Evolutionary conservation across 2,797 vertebrate species (phyloP).

Genomic region (Scleropages formosus): DNA sequence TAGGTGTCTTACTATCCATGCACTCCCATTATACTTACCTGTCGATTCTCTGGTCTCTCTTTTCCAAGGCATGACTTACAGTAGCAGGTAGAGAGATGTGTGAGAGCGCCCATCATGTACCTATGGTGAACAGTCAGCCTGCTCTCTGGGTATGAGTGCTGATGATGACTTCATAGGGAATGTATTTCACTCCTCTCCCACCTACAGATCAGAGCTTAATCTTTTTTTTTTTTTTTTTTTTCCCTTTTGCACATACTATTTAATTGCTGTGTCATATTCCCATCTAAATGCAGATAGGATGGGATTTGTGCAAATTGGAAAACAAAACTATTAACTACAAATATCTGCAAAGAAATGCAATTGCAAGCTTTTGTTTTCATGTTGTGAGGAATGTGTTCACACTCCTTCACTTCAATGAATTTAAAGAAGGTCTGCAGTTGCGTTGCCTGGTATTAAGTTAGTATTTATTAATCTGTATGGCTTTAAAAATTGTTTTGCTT

Average conservation of each 20-base stretch:
- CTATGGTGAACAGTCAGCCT: too few relatives aligned
- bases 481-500: slow-evolving; percentile 35
- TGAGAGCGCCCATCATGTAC: slow-evolving; percentile 33
- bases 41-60: slow-evolving; percentile 10
- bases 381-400: slow-evolving; percentile 53
- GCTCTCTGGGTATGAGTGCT: slow-evolving; percentile 51
- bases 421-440: slow-evolving; percentile 62
- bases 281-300: slow-evolving; percentile 73
- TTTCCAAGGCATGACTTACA: too few relatives aligned
- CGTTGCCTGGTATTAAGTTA: slow-evolving; percentile 50
- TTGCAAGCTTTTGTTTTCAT: slow-evolving; percentile 52
- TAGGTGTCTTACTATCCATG: background rate
- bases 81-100: too few relatives aligned
- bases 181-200: background rate
- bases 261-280: slow-evolving; percentile 65
- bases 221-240: slow-evolving; percentile 33
- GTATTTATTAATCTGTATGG: slow-evolving; percentile 56
- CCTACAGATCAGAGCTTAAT: background rate
- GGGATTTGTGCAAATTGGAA: slow-evolving; percentile 58
- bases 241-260: slow-evolving; percentile 45
- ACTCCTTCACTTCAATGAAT: slow-evolving; percentile 62
- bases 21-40: background rate
- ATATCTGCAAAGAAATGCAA: slow-evolving; percentile 48
- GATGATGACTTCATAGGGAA: slow-evolving; percentile 57
- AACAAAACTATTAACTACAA: slow-evolving; percentile 48